Conservation (phyloP, 2,113 vertebrate genomes). For the Todiramphus saurophagus region DNA sequence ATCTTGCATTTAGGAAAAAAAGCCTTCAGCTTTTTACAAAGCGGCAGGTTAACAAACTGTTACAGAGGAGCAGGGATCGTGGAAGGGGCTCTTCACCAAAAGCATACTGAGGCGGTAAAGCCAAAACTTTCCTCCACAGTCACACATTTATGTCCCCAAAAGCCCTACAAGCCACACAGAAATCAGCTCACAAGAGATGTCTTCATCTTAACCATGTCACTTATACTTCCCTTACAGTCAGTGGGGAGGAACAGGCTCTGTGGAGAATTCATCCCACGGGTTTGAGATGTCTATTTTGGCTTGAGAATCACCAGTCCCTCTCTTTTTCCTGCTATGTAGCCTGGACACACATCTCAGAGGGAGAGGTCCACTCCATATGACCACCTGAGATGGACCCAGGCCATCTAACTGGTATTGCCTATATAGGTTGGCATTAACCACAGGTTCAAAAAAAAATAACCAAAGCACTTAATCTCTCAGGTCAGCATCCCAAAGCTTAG, state of each 20-base stretch:
- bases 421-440: neutral
- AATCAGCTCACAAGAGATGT: neutral
- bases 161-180: neutral
- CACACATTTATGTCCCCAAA: neutral
- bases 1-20: neutral
- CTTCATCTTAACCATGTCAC: neutral
- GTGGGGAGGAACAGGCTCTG: neutral
- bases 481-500: neutral
- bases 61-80: neutral
- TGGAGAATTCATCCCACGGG: accelerated
- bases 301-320: neutral
- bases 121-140: neutral
- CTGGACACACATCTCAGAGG: neutral
- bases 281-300: neutral
- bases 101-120: neutral
- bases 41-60: neutral
- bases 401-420: neutral
- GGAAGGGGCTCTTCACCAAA: neutral
- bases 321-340: neutral
- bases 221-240: neutral
- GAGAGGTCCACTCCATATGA: accelerated
- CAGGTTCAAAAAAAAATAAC: neutral
- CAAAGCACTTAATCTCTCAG: neutral
- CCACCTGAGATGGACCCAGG: neutral
- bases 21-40: neutral